A percentile compares a stretch with the other conserved stretches of the same genome.
phyloP scores from a whole-genome alignment of 2,797 vertebrate species.

The Alauda arvensis region DNA sequence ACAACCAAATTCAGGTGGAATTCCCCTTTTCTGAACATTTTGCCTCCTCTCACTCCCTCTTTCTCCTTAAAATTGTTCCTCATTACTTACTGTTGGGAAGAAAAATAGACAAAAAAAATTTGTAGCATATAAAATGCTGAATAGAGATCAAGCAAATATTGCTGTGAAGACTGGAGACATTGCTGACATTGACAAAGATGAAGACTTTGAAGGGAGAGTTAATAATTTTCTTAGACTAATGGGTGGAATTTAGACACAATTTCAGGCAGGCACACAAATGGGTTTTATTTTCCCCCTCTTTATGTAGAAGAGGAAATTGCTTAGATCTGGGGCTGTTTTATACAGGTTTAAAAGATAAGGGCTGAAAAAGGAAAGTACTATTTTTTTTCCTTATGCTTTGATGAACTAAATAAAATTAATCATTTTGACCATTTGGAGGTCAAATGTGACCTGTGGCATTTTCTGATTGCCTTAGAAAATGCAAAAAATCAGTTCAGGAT shows the following conservation, averaged over 20 bases:
- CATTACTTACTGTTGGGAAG: neutral
- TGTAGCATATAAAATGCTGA: neutral
- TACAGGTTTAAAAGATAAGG: neutral
- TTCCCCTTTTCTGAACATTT: neutral
- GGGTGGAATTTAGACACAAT: neutral
- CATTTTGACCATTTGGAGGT: fast-evolving
- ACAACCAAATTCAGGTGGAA: neutral
- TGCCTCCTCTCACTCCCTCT: neutral
- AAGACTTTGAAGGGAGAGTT: neutral
- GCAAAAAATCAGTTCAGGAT: neutral
- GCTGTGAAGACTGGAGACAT: neutral
- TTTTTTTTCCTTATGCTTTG: neutral
- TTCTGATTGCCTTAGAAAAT: neutral
- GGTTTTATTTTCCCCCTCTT: neutral
- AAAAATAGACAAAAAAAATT: neutral
- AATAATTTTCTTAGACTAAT: neutral
- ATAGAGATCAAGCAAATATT: neutral
- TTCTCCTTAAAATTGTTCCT: neutral
- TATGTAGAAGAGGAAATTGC: neutral
- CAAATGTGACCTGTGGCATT: neutral
- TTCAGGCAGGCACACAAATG: neutral
- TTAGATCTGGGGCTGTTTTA: neutral
- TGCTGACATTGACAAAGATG: neutral
- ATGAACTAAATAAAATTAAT: neutral
- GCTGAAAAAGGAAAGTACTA: neutral